These are phyloP conservation scores for Penelope pileata DNA, from an alignment of 2,113 vertebrate genomes.

Conservation along the genomic window DNA sequence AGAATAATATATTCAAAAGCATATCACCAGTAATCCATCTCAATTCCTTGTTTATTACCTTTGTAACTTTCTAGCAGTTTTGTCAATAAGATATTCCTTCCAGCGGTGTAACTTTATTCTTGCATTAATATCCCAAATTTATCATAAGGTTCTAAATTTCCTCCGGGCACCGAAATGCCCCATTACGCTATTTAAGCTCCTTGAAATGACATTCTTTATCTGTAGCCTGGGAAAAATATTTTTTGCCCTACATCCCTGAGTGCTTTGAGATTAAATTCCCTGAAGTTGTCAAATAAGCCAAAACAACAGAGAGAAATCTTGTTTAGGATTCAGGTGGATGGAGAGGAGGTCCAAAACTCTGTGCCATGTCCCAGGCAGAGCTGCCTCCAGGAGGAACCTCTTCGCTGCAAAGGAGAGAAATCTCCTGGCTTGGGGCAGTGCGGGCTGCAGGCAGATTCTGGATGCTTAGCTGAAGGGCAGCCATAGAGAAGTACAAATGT, in stretches of 20 bases:
- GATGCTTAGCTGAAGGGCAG: not conserved
- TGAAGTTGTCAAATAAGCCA: not conserved
- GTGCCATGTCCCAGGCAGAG: not conserved
- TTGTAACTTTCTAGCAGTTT: constrained; percentile 35
- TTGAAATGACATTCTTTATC: not conserved
- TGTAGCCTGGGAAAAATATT: constrained; percentile 25
- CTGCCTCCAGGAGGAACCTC: not conserved
- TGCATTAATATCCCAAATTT: constrained; percentile 54
- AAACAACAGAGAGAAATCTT: not conserved
- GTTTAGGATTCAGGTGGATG: not conserved
- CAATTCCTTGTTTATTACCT: constrained; percentile 59
- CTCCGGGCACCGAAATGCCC: constrained; percentile 15
- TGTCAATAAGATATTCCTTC: constrained; percentile 53
- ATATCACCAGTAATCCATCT: constrained; percentile 42
- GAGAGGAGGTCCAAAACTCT: not conserved
- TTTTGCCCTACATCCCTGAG: constrained; percentile 14
- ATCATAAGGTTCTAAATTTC: constrained; percentile 47
- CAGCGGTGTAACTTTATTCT: constrained; percentile 35
- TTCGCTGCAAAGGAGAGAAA: not conserved
- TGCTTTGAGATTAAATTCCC: constrained; percentile 42
- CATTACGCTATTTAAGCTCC: constrained; percentile 26
- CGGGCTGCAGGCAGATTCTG: not conserved
- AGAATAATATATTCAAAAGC: constrained; percentile 9
- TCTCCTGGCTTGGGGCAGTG: not conserved
- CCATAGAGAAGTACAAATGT: not conserved